Base-by-base conservation (phyloP, 2,113 vertebrate genomes). In the Hymenochirus boettgeri region DNA sequence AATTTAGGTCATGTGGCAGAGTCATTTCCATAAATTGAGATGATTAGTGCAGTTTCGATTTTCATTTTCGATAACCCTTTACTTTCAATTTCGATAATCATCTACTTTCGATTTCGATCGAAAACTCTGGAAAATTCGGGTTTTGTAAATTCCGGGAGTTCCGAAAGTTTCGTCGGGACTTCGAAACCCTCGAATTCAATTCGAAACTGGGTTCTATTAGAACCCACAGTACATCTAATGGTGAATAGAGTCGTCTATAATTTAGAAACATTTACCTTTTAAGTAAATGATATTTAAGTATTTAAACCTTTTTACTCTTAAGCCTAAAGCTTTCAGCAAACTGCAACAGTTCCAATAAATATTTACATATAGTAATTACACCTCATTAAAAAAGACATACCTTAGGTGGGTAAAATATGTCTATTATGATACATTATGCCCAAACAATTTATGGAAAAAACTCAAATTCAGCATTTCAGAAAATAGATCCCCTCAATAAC, bases 341-440 rank as follows among this genome's bases (percentile, higher is more conserved):
- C 13, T 39, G 37, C 21, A 72, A 35, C 23, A 12, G 33, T 4
- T n/a, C 33, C 70, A 60, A n/a, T 69, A 25, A 74, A 66, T 53
- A 18, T 1, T 24, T 57, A 13, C 37, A 52, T 31, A n/a, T 15
- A 31, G 23, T 1, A 18, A 55, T 15, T 11, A 53, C 26, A 15
- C 1, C 5, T 55, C 62, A 48, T 22, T 25, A 21, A 24, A n/a
- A 62, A 62, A 77, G 47, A 62, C 2, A 54, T 0, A 12, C 33
- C 33, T 53, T 69, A 21, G 46, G 17, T 1, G n/a, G 13, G 21
- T 26, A 2, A 42, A 15, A 2, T 65, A 66, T 53, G 53, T 21
- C 55, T 70, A 17, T 51, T 56, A 72, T 37, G 26, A 51, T 52
- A 52, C 62, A 57, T 54, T 53, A 69, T 57, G 9, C 10, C n/a